These are phyloP conservation scores for Synergus itoensis DNA, from an alignment of 2,888 invertebrate genomes.

Conservation along the genomic window DNA sequence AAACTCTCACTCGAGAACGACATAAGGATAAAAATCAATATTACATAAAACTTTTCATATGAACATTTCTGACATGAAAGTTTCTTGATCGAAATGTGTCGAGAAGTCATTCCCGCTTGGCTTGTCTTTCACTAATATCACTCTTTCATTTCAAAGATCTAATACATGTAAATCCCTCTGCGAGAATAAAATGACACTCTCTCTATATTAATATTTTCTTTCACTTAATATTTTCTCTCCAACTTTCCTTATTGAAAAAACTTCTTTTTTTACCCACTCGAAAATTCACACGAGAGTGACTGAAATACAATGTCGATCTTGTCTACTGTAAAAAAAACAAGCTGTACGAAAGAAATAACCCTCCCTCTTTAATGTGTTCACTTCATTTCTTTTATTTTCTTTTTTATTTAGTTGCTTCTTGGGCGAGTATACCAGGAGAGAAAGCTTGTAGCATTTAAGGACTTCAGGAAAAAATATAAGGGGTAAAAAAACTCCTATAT, in stretches of 20 bases:
- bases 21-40: slow-evolving; percentile 26
- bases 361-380: slow-evolving; percentile 47
- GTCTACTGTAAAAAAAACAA: slow-evolving; percentile 61
- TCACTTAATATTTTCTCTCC: slow-evolving; percentile 54
- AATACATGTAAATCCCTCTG: slow-evolving; percentile 15
- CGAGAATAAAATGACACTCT: slow-evolving; percentile 36
- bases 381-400: slow-evolving; percentile 13
- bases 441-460: not conserved
- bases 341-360: slow-evolving; percentile 58
- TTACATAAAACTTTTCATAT: not conserved
- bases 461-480: not conserved
- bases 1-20: not conserved
- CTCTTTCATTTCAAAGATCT: slow-evolving; percentile 1
- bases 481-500: not conserved
- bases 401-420: not conserved
- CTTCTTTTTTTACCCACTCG: not conserved
- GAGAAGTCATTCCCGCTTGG: slow-evolving; percentile 11
- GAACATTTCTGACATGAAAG: slow-evolving; percentile 1
- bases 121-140: not conserved
- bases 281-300: not conserved
- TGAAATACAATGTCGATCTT: not conserved
- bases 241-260: not conserved
- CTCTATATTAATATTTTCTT: slow-evolving; percentile 54
- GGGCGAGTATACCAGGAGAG: not conserved
- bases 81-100: slow-evolving; percentile 23